These are phyloP conservation scores for Ceramica pisi DNA, from an alignment of 2,888 invertebrate genomes.

Conservation along the genomic window DNA sequence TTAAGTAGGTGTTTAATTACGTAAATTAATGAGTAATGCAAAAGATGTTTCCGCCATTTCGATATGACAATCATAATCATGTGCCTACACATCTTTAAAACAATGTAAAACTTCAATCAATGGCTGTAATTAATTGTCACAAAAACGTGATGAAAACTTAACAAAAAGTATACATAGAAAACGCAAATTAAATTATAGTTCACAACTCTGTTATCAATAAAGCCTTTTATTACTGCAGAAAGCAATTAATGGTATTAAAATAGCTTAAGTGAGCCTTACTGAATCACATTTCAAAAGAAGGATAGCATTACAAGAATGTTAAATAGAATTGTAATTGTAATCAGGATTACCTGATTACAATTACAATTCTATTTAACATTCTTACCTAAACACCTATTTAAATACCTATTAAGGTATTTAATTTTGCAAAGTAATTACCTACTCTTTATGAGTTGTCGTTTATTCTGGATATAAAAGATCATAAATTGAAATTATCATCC, in stretches of 20 bases:
- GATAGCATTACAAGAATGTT: not conserved
- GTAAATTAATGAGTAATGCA: constrained; percentile 19
- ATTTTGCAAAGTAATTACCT: constrained; percentile 9
- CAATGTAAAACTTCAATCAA: not conserved
- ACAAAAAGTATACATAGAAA: constrained; percentile 6
- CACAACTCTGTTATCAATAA: constrained; percentile 46
- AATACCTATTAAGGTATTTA: too few relatives aligned
- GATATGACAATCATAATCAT: not conserved
- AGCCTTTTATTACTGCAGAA: constrained; percentile 49
- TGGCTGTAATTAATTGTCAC: not conserved
- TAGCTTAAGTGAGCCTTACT: constrained; percentile 20
- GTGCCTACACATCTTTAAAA: not conserved
- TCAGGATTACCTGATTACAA: too few relatives aligned
- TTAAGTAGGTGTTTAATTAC: not conserved
- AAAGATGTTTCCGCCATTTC: not conserved
- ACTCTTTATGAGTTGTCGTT: not conserved
- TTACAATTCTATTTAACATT: too few relatives aligned
- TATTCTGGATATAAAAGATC: constrained; percentile 7
- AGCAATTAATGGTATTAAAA: constrained; percentile 30
- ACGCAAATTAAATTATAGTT: constrained; percentile 18
- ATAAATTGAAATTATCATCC: constrained; percentile 12
- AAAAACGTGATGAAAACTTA: constrained; percentile 24
- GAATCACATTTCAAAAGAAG: constrained; percentile 18
- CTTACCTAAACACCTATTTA: too few relatives aligned
- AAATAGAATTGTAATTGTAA: constrained; percentile 14